A percentile compares a stretch with the other conserved stretches of the same genome.
phyloP scores from a whole-genome alignment of 2,113 vertebrate genomes.

The Rhabdornis inornatus region DNA sequence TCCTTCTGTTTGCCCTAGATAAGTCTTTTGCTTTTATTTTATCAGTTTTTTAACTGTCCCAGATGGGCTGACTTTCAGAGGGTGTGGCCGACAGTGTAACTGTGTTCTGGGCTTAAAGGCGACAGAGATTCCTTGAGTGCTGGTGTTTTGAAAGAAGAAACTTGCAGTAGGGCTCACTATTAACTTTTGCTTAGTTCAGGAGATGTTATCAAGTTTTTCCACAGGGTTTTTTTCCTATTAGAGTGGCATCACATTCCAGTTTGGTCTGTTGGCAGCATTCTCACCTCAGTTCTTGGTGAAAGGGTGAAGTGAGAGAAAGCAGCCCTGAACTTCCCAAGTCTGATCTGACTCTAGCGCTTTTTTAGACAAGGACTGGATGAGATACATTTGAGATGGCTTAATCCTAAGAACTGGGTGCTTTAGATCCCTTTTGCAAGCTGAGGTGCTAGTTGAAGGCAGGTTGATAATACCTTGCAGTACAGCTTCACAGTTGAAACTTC shows the following conservation, averaged over 20 bases:
- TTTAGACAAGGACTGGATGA: not conserved
- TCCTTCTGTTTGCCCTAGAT: not conserved
- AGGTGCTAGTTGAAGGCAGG: not conserved
- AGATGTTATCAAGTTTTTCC: not conserved
- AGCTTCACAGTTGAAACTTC: not conserved
- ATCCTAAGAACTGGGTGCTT: not conserved
- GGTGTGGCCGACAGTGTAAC: not conserved
- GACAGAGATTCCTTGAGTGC: not conserved
- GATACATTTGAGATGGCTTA: accelerated
- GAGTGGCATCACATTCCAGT: not conserved
- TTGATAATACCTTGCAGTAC: not conserved
- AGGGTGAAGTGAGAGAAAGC: not conserved
- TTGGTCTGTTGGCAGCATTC: not conserved
- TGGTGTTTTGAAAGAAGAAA: not conserved
- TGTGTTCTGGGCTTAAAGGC: not conserved
- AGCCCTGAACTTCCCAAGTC: not conserved
- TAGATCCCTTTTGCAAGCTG: not conserved
- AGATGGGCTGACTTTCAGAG: not conserved
- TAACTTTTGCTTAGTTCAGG: not conserved
- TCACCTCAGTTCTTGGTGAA: not conserved
- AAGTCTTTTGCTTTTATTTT: not conserved
- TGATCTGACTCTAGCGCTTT: not conserved
- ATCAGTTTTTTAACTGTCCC: not conserved
- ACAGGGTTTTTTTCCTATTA: not conserved
- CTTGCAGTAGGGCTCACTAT: not conserved